Evolutionary conservation across 1,140 invertebrate genomes (phyloP).

Genomic region (Drosophila nebulosa): DNA sequence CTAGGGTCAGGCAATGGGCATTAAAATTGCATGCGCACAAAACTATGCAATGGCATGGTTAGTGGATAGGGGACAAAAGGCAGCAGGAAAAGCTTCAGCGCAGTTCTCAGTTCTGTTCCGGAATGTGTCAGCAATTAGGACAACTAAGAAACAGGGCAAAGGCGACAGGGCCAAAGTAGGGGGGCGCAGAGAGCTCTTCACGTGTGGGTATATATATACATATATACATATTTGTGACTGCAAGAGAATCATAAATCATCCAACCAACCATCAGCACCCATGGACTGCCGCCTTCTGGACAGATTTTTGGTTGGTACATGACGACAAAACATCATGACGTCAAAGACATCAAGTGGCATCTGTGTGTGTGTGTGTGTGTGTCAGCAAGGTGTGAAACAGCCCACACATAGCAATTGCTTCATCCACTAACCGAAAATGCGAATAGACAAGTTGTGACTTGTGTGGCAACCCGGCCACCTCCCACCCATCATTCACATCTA

Average conservation of each 20-base stretch:
- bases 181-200: neutral
- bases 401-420: neutral
- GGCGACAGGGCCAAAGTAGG: neutral
- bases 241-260: slow-evolving; percentile 55
- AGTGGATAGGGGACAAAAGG: neutral
- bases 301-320: neutral
- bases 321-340: slow-evolving; percentile 36
- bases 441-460: neutral
- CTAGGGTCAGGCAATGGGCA: slow-evolving; percentile 41
- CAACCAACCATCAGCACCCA: slow-evolving; percentile 4
- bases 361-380: slow-evolving; percentile 21
- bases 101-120: neutral
- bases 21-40: slow-evolving; percentile 72
- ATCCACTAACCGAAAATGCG: neutral
- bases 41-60: slow-evolving; percentile 50
- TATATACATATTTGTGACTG: neutral
- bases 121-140: slow-evolving; percentile 62
- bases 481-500: neutral
- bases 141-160: slow-evolving; percentile 1
- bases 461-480: neutral
- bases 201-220: neutral
- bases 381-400: neutral
- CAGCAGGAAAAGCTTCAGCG: neutral
- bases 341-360: slow-evolving; percentile 41
- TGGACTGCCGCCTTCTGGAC: neutral